These are phyloP conservation scores for Lepus europaeus DNA, from an alignment of 2,113 vertebrate genomes.

Conservation along the genomic window DNA sequence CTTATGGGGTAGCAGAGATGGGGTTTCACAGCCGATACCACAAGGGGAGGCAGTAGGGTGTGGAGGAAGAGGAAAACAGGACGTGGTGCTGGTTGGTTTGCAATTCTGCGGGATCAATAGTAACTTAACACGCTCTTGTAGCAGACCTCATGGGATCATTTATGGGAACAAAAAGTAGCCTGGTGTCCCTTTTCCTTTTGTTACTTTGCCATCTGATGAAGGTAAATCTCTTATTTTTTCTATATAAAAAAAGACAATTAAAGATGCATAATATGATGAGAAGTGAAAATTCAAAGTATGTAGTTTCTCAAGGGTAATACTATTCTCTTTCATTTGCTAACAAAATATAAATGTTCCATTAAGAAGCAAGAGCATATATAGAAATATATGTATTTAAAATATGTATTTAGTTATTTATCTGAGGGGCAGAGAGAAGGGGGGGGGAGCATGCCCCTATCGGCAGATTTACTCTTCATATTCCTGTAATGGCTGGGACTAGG, in stretches of 20 bases:
- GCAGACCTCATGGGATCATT: neutral
- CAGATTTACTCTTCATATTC: too few relatives aligned
- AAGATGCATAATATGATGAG: neutral
- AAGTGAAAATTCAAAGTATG: neutral
- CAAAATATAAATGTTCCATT: slow-evolving; percentile 8
- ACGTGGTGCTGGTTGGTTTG: neutral
- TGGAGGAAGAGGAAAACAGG: neutral
- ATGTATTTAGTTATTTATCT: too few relatives aligned
- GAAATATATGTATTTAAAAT: too few relatives aligned
- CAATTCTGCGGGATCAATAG: neutral
- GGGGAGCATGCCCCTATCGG: too few relatives aligned
- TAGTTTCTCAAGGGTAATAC: neutral
- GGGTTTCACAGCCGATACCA: neutral
- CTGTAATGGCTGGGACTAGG: too few relatives aligned
- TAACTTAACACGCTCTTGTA: neutral
- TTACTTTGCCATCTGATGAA: neutral
- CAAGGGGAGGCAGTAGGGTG: neutral
- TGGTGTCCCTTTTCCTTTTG: neutral
- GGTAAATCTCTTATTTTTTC: neutral
- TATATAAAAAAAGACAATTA: neutral
- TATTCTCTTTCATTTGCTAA: slow-evolving; percentile 48
- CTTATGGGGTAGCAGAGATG: neutral
- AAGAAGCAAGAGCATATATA: neutral
- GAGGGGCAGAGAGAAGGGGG: too few relatives aligned
- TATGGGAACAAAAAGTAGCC: neutral